These are phyloP conservation scores for Procavia capensis DNA, from an alignment of 2,113 vertebrate genomes.

Conservation along the genomic window DNA sequence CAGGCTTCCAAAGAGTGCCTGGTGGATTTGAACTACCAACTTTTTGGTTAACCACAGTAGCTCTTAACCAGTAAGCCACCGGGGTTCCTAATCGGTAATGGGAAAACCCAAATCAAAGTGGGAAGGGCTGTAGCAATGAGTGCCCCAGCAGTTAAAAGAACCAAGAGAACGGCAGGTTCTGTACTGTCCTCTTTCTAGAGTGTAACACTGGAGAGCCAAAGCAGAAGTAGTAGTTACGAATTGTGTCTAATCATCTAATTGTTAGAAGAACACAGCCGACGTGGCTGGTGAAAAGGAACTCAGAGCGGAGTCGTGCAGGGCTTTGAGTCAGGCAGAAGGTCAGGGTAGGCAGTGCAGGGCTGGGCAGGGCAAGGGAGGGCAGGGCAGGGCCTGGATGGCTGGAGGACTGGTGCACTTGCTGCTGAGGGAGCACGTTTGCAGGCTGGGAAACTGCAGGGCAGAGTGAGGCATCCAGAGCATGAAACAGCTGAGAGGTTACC, in stretches of 20 bases:
- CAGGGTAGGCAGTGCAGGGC: not conserved
- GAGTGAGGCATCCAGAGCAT: not conserved
- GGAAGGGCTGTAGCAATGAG: not conserved
- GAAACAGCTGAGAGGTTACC: not conserved
- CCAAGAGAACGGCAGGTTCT: not conserved
- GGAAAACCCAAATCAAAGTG: not conserved
- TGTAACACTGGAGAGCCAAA: not conserved
- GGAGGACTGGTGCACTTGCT: fast-evolving
- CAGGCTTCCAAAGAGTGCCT: too few species aligned
- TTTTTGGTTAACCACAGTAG: too few species aligned
- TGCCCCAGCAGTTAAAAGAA: not conserved
- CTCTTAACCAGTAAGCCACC: too few species aligned
- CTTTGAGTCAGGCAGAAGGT: not conserved
- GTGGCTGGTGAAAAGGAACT: not conserved
- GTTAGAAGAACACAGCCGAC: not conserved
- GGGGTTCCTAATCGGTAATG: too few species aligned
- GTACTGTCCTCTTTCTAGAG: not conserved
- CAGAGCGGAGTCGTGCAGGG: not conserved
- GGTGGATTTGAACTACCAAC: too few species aligned
- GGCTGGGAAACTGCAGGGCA: not conserved
- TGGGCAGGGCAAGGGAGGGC: too few species aligned
- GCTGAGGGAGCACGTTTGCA: not conserved
- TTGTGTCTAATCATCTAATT: not conserved
- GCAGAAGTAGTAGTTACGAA: not conserved
- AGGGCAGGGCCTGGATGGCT: not conserved